Conservation (phyloP, 2,113 vertebrate species). For the Mesoclemmys tuberculata region DNA sequence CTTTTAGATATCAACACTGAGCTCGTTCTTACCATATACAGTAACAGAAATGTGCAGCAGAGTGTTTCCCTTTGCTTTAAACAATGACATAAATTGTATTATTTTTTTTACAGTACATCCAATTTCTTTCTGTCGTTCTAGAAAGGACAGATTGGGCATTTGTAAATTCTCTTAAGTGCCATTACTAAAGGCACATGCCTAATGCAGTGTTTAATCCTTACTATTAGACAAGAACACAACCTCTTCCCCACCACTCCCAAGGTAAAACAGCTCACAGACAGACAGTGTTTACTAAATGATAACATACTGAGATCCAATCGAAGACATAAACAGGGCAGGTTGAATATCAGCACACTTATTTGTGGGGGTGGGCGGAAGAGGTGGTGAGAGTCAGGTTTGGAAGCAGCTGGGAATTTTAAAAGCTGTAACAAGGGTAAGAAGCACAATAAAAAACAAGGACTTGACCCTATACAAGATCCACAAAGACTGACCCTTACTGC, state of each 20-base stretch:
- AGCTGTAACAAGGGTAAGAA: not conserved
- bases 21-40: slow-evolving; percentile 67
- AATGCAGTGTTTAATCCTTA: not conserved
- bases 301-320: not conserved
- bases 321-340: not conserved
- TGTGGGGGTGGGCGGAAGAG: not conserved
- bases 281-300: not conserved
- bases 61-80: slow-evolving; percentile 48
- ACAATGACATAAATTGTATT: slow-evolving; percentile 44
- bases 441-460: not conserved
- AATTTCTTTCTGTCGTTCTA: not conserved
- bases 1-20: slow-evolving; percentile 43
- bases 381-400: not conserved
- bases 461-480: not conserved
- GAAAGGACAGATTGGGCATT: not conserved
- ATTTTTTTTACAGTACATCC: not conserved
- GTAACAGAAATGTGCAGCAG: slow-evolving; percentile 57
- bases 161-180: not conserved
- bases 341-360: not conserved
- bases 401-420: not conserved
- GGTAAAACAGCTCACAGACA: not conserved
- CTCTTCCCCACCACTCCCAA: not conserved
- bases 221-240: not conserved
- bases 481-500: not conserved
- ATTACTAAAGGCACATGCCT: not conserved